Conservation (phyloP, 1,140 invertebrate species). For the Drosophila carrolli region DNA sequence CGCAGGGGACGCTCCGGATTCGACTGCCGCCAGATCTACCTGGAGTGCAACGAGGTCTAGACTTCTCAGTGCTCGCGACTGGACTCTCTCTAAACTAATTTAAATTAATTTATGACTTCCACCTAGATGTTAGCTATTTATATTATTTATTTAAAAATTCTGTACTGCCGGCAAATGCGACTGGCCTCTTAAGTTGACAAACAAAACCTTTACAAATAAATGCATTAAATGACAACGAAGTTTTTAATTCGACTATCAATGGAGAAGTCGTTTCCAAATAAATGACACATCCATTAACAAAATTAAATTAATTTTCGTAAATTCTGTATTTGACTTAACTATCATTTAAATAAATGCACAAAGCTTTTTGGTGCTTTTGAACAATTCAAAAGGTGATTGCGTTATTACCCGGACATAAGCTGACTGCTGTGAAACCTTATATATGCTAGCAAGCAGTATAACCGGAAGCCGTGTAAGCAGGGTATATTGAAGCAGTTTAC, state of each 20-base stretch:
- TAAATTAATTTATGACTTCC: conserved; percentile 79
- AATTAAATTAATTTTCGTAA: neutral
- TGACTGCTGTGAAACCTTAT: neutral
- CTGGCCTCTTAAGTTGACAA: conserved; percentile 48
- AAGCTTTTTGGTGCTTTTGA: neutral
- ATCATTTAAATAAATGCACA: neutral
- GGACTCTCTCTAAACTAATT: conserved; percentile 71
- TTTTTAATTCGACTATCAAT: neutral
- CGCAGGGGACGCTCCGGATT: conserved; percentile 92
- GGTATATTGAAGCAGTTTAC: neutral
- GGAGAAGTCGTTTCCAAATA: too few relatives aligned
- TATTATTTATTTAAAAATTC: conserved; percentile 74
- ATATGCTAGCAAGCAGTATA: neutral
- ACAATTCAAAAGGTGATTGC: neutral
- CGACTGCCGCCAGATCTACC: conserved; percentile 92
- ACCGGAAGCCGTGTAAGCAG: neutral
- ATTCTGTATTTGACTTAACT: neutral
- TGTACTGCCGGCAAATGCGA: conserved; percentile 47
- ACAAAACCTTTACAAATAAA: conserved; percentile 31
- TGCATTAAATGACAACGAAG: conserved; percentile 10
- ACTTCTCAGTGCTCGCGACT: conserved; percentile 42
- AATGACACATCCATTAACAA: too few relatives aligned
- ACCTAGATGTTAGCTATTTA: conserved; percentile 74
- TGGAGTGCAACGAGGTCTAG: conserved; percentile 95
- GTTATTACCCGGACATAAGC: neutral